Evolutionary conservation across 2,888 invertebrate species (phyloP), one percentile per base, ranked within the genome.

Genomic region (Eustalomyia histrio): DNA sequence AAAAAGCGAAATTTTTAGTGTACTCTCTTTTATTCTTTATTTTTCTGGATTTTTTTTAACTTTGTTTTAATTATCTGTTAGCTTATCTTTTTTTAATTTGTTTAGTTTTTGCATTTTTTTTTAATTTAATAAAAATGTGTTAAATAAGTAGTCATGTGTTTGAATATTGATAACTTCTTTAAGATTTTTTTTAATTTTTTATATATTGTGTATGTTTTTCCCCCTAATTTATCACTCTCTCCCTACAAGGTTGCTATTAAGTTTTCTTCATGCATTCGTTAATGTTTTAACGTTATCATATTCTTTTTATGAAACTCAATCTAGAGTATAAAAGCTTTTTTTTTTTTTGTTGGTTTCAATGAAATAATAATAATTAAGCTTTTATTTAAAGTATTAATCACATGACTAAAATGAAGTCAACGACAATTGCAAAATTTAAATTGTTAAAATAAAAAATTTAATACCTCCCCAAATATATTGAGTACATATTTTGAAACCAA

Each of bases 351-450:
- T n/a, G n/a, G 55, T 61, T 72, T 73, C 43, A 79, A 35, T 57
- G 52, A 29, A 72, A 61, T 52, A 64, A 53, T 12, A 58, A 18
- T 53, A 64, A 29, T 60, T 52, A 68, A 80, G 69, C 63, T 69
- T 64, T 79, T 55, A 18, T 67, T 73, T 24, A 17, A 65, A 24
- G 53, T 58, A 24, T 68, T 18, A 72, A 73, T 82, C 76, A 82
- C 75, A 79, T 72, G 75, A 82, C 76, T 67, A 17, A 43, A 58
- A 16, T 58, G 35, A 47, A 73, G 52, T 69, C 43, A 29, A 29
- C 29, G 12, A 12, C 52, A 50, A 69, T 39, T 12, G 6, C 39
- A 12, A 29, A 47, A 47, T 47, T 47, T n/a, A 0, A 47, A 47
- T 47, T 47, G 43, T n/a, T 47, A n/a, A 47, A 47, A 47, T n/a